phyloP scores from a whole-genome alignment of 1,140 invertebrate genomes.

The Drosophila sp. region DNA sequence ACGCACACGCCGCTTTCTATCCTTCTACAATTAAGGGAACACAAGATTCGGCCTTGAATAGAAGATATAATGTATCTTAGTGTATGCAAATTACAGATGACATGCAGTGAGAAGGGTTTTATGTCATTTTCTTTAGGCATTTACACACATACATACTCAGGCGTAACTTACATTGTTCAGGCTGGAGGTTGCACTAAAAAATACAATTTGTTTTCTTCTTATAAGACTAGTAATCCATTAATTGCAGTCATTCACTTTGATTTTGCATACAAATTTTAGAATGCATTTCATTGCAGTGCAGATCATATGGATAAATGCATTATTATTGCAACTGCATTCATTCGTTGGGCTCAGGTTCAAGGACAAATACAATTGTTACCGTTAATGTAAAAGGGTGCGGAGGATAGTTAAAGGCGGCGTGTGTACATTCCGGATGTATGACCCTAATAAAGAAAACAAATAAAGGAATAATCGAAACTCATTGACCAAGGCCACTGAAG shows the following conservation, averaged over 20 bases:
- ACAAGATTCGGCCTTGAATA: conserved; percentile 49
- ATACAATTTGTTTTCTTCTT: not conserved
- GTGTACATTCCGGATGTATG: conserved; percentile 12
- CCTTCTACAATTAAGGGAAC: conserved; percentile 34
- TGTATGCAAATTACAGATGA: conserved; percentile 25
- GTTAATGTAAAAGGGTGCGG: conserved; percentile 54
- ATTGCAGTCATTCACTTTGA: not conserved
- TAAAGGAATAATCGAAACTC: conserved; percentile 39
- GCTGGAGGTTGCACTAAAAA: not conserved
- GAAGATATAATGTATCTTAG: not conserved
- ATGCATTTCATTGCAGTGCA: not conserved
- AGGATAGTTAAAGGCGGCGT: conserved; percentile 33
- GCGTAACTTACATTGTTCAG: not conserved
- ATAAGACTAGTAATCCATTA: not conserved
- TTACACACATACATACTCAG: not conserved
- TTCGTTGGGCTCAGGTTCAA: conserved; percentile 39
- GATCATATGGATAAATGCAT: conserved; percentile 2
- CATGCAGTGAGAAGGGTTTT: conserved; percentile 7
- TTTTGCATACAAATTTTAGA: conserved; percentile 33
- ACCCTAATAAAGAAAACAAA: conserved; percentile 36
- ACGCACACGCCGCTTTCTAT: conserved; percentile 43
- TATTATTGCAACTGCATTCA: conserved; percentile 28
- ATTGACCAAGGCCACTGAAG: conserved; percentile 41
- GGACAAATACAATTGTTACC: conserved; percentile 49
- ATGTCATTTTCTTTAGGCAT: not conserved